Percentiles rank a stretch among this genome's conserved stretches.
Conservation (phyloP, 2,888 invertebrate species). For the Unio delphinus region DNA sequence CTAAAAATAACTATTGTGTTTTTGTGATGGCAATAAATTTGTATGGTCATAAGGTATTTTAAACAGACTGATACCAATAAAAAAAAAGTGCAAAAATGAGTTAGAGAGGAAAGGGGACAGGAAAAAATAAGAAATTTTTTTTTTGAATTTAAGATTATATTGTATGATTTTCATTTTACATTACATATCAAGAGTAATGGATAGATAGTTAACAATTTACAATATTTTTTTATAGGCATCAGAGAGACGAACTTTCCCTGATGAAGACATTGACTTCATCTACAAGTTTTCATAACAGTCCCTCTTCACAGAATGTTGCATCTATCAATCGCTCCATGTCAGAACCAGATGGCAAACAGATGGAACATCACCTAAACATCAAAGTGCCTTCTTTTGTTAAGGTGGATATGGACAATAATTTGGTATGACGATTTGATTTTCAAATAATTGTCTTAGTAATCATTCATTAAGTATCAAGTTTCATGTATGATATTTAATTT, state of each 20-base stretch:
- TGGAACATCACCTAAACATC: slow-evolving; percentile 19
- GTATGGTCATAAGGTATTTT: too few relatives aligned
- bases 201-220: background rate
- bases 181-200: too few relatives aligned
- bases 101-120: too few relatives aligned
- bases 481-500: background rate
- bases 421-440: slow-evolving; percentile 37
- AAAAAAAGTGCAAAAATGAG: too few relatives aligned
- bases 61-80: too few relatives aligned
- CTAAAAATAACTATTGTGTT: too few relatives aligned
- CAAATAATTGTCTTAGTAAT: background rate
- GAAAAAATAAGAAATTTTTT: too few relatives aligned
- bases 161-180: too few relatives aligned
- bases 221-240: slow-evolving; percentile 32
- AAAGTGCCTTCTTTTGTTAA: slow-evolving; percentile 59
- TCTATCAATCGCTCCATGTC: slow-evolving; percentile 9
- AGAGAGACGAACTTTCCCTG: slow-evolving; percentile 34
- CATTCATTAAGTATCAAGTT: background rate
- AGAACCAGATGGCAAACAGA: slow-evolving; percentile 9
- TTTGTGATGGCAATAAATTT: too few relatives aligned
- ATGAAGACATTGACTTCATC: slow-evolving; percentile 40
- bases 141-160: too few relatives aligned
- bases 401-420: slow-evolving; percentile 62
- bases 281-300: slow-evolving; percentile 22
- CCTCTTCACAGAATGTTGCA: slow-evolving; percentile 16